Evolutionary conservation across 1,140 invertebrate genomes (phyloP).

Genomic region (Caenorhabditis latens): DNA sequence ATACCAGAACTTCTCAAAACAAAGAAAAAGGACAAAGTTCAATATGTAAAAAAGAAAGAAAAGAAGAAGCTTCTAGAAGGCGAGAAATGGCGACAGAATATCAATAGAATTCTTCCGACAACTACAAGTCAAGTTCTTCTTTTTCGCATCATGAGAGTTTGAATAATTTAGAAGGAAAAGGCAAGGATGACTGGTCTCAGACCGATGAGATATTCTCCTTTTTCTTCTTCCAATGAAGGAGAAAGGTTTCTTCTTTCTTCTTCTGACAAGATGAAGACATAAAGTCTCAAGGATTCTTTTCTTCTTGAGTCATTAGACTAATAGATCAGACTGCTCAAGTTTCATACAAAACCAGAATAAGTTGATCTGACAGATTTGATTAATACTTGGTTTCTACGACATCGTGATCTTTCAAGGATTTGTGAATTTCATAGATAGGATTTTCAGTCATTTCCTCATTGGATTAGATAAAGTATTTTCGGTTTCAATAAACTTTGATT

Average conservation of each 20-base stretch:
- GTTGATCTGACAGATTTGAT: too few relatives aligned
- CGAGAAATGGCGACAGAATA: not conserved
- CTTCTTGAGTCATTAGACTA: not conserved
- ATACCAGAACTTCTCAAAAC: not conserved
- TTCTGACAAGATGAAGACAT: too few relatives aligned
- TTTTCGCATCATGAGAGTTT: slow-evolving; percentile 40
- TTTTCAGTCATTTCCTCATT: too few relatives aligned
- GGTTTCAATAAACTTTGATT: too few relatives aligned
- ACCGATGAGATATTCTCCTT: not conserved
- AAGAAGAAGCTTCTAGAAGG: not conserved
- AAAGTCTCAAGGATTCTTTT: not conserved
- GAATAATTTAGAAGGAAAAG: slow-evolving; percentile 30
- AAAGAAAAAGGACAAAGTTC: slow-evolving; percentile 22
- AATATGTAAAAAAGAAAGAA: not conserved
- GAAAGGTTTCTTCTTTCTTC: slow-evolving; percentile 4
- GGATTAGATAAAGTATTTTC: too few relatives aligned
- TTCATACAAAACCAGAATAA: too few relatives aligned
- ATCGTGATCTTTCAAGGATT: too few relatives aligned
- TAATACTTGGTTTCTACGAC: too few relatives aligned
- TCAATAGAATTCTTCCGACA: slow-evolving; percentile 14
- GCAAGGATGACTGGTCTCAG: slow-evolving; percentile 44
- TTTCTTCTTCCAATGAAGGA: not conserved
- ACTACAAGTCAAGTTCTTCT: not conserved
- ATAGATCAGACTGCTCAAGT: too few relatives aligned
- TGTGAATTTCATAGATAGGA: too few relatives aligned